Base-by-base conservation (phyloP, 2,113 vertebrate species). In the Arvicanthis niloticus region DNA sequence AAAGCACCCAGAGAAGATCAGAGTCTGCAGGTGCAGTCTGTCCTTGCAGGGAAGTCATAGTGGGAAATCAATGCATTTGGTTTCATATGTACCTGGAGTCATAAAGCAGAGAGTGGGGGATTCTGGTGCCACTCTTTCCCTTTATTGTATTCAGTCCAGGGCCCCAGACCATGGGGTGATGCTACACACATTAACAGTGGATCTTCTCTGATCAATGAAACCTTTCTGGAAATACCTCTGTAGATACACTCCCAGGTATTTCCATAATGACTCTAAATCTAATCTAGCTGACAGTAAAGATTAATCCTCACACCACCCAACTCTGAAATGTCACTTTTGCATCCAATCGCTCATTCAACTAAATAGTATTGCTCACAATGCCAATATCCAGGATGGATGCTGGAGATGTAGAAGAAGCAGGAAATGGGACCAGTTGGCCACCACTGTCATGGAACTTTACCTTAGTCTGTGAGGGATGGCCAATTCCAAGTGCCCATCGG, bases 381-480 rank as follows among this genome's bases (percentile, higher is more conserved):
- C 76, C 37, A 12, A 45, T n/a, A 42, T 56, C 56, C 3, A 3
- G 58, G 22, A 86, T 17, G 34, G 13, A 67, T 53, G 29, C 73
- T 29, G 0, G 4, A 29, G 37, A 53, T 58, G 9, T 2, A 0
- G 3, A 88, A 3, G 62, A 56, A 31, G 34, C 10, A 26, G 60
- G 53, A 72, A 53, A 4, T 53, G 34, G 13, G n/a, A 19, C 4
- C 48, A 65, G 76, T 19, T 45, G 11, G 17, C 21, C 60, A 17
- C 11, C 1, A 7, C 19, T 60, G 21, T 16, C 0, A 2, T 3
- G 31, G 48, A 68, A 5, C 31, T 31, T 1, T n/a, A 48, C 76
- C 67, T 76, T 13, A 60, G 42, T 15, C n/a, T 48, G 16, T 34
- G 34, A 31, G 11, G 12, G 53, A 58, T 37, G 31, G 19, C 34